Percentiles rank a stretch among this genome's conserved stretches.
phyloP scores from a whole-genome alignment of 2,113 vertebrate genomes.

The Triplophysa siluroides region DNA sequence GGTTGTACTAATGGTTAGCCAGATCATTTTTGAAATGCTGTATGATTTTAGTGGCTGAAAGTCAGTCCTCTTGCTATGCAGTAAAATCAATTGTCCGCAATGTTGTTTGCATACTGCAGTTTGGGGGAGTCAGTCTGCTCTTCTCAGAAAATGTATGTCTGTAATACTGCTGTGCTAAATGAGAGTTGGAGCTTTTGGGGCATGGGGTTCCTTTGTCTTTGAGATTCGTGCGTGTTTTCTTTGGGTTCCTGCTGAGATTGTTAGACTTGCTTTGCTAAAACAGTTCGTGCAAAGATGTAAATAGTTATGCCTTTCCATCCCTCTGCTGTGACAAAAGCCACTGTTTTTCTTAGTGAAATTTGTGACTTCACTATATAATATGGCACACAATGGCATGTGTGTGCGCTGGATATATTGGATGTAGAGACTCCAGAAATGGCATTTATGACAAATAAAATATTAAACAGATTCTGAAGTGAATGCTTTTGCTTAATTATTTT shows the following conservation, averaged over 20 bases:
- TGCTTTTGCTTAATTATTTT: neutral
- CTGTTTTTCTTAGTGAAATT: neutral
- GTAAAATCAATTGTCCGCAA: neutral
- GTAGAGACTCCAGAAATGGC: neutral
- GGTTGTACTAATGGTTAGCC: neutral
- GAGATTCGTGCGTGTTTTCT: neutral
- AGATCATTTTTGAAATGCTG: neutral
- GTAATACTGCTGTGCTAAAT: neutral
- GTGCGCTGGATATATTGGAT: constrained; percentile 6
- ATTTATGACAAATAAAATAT: constrained; percentile 7
- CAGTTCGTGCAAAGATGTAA: constrained; percentile 19
- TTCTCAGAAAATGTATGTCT: neutral
- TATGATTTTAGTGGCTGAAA: neutral
- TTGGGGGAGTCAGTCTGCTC: neutral
- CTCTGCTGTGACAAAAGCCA: neutral
- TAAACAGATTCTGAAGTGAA: neutral
- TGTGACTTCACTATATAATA: neutral
- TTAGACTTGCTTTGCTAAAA: neutral
- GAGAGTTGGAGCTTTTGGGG: too few species aligned
- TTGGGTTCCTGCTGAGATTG: neutral
- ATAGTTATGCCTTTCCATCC: constrained; percentile 2
- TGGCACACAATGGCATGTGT: neutral
- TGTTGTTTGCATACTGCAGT: constrained; percentile 7
- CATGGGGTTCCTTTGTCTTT: neutral
- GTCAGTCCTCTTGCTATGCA: constrained; percentile 6